Conservation (phyloP, 2,797 vertebrate genomes). For the Leuciscus waleckii region DNA sequence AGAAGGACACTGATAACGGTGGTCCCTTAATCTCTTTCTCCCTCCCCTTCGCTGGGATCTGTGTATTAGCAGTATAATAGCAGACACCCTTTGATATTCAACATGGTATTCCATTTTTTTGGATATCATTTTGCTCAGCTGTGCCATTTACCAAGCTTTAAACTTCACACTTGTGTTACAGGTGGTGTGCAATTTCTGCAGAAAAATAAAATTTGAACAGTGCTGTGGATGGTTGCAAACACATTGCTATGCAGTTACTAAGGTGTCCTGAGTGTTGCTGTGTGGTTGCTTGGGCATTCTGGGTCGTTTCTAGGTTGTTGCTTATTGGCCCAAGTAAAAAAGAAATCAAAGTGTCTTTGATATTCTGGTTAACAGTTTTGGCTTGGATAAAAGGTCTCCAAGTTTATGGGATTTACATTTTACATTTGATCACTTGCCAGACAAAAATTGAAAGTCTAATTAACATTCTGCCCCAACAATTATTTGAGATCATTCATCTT, state of each 20-base stretch:
- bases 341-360: background rate
- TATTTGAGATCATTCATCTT: background rate
- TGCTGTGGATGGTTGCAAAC: background rate
- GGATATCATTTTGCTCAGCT: background rate
- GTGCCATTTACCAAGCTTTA: background rate
- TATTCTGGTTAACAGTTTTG: background rate
- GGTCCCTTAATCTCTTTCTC: constrained; percentile 44
- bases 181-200: background rate
- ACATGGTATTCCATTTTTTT: background rate
- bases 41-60: background rate
- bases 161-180: background rate
- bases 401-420: background rate
- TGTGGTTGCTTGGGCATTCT: background rate
- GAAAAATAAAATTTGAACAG: background rate
- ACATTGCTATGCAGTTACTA: background rate
- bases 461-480: background rate
- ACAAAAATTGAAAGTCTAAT: too few species aligned
- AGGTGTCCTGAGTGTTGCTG: background rate
- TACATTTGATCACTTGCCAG: background rate
- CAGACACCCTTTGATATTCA: constrained; percentile 16
- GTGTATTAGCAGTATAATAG: constrained; percentile 14
- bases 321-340: background rate
- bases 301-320: background rate
- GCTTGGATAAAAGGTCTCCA: background rate
- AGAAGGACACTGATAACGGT: constrained; percentile 63